Conservation (phyloP, 2,113 vertebrate species). For the Protobothrops flavoviridis region DNA sequence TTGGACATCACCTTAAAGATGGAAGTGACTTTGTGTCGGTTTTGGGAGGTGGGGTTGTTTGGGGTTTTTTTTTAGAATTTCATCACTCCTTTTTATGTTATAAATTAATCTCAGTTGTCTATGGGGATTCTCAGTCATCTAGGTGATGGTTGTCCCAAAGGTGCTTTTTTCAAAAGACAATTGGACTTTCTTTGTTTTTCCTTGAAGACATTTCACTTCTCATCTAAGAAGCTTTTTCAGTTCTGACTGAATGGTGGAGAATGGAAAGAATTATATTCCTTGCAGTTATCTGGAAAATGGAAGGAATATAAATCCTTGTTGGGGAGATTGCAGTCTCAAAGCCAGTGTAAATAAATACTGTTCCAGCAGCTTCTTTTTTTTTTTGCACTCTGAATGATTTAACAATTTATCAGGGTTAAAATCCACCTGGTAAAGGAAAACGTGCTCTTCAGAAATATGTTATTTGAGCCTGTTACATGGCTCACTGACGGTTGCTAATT, state of each 20-base stretch:
- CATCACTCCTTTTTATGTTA: not conserved
- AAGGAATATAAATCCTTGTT: not conserved
- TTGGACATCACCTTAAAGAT: not conserved
- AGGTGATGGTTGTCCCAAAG: not conserved
- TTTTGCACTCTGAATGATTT: not conserved
- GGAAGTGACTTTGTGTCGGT: not conserved
- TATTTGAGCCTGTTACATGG: constrained; percentile 22
- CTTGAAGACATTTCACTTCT: not conserved
- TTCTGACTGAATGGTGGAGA: not conserved
- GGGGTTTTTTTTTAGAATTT: not conserved
- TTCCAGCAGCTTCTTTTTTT: constrained; percentile 47
- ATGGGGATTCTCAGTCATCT: not conserved
- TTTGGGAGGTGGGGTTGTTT: rapidly evolving
- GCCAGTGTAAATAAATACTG: constrained; percentile 28
- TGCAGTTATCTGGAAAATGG: not conserved
- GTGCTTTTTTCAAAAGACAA: not conserved
- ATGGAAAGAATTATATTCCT: not conserved
- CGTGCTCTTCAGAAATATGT: constrained; percentile 39
- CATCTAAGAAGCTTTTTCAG: not conserved
- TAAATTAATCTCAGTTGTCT: not conserved
- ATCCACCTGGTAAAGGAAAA: not conserved
- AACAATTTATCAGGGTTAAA: not conserved
- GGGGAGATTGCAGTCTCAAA: not conserved
- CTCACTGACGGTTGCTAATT: constrained; percentile 17
- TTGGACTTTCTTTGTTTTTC: not conserved